These are phyloP conservation scores for Peromyscus aztecus DNA, from an alignment of 2,797 vertebrate genomes.

Conservation along the genomic window DNA sequence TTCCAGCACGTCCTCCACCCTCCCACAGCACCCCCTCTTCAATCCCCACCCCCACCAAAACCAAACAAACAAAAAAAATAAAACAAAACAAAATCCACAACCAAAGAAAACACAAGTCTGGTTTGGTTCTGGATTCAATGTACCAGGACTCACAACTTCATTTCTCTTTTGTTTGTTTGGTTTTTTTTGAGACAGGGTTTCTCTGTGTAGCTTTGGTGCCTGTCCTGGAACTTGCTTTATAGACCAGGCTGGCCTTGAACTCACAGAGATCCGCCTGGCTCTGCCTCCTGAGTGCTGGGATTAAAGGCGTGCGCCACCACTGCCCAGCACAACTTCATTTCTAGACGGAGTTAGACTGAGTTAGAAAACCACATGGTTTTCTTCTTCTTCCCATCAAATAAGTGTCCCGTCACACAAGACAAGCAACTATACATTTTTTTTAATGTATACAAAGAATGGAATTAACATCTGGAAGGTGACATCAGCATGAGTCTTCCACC, in stretches of 20 bases:
- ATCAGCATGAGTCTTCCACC: conserved; percentile 80
- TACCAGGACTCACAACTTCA: neutral
- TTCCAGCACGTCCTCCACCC: fast-evolving
- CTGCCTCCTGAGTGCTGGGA: no score
- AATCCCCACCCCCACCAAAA: neutral
- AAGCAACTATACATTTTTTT: conserved; percentile 70
- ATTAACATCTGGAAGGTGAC: conserved; percentile 85
- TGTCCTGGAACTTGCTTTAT: no score
- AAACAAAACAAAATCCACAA: neutral
- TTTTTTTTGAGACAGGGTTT: no score
- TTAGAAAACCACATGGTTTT: neutral
- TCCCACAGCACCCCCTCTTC: neutral
- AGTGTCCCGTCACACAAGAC: neutral
- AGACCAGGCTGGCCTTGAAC: no score
- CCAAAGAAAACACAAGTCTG: neutral
- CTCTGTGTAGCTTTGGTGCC: no score
- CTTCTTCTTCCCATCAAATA: neutral
- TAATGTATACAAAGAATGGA: conserved; percentile 54
- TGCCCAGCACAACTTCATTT: no score
- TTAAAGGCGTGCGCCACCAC: no score
- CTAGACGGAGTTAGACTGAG: neutral
- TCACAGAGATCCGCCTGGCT: no score
- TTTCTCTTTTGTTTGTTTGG: neutral
- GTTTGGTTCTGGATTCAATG: neutral
- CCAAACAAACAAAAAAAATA: neutral